Conservation (phyloP, 1,140 invertebrate species). For the Pentalonia nigronervosa region DNA sequence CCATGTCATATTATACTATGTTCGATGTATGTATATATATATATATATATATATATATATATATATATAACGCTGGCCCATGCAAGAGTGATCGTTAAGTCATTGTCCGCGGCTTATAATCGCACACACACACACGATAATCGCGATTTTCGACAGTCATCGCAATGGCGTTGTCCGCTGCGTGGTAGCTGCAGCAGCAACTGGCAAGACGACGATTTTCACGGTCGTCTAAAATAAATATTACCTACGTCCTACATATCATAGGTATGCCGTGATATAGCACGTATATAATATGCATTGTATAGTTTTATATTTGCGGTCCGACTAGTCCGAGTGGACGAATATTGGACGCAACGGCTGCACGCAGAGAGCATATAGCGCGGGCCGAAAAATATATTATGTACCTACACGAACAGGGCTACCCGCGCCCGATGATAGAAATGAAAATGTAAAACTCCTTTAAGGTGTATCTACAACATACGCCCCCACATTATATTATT, state of each 20-base stretch:
- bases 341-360: background rate
- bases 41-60: background rate
- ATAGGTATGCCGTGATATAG: background rate
- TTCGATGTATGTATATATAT: background rate
- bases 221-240: background rate
- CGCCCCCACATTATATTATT: too few relatives aligned
- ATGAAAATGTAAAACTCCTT: background rate
- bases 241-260: background rate
- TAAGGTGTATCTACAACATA: background rate
- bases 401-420: too few relatives aligned
- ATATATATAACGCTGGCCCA: background rate
- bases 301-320: background rate
- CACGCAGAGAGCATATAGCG: background rate
- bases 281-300: background rate
- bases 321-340: background rate
- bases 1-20: background rate
- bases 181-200: background rate
- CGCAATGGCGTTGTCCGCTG: background rate
- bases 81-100: constrained; percentile 1
- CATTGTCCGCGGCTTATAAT: constrained; percentile 32
- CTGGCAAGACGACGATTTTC: constrained; percentile 11
- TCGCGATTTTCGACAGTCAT: constrained; percentile 43
- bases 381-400: background rate
- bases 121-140: background rate
- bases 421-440: background rate